Evolutionary conservation across 2,888 invertebrate species (phyloP), one percentile per base, ranked within the genome.

Genomic region (Calliphora vomitoria): DNA sequence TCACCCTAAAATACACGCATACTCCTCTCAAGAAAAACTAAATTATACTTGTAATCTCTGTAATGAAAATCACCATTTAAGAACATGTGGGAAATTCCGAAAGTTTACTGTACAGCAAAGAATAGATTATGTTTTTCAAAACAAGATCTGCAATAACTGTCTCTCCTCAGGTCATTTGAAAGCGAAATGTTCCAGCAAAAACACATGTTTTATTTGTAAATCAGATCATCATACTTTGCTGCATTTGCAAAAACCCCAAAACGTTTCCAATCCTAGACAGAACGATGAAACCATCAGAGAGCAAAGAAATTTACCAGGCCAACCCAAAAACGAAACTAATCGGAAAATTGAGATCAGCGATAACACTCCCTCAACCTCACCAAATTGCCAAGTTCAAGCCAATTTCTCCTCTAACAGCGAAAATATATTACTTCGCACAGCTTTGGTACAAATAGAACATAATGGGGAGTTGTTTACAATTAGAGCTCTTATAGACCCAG

Each of bases 51-150:
- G 68, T 15, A n/a, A 25, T 0, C 11, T 58, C 3, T 78, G 55
- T 31, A 25, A 20, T 5, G 78, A 15, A 31, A 25, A 66, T 15
- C 66, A 76, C 18, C 47, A 53, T 15, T 20, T 78, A 5, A 20
- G 76, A 20, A n/a, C 60, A 13, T 78, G 66, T 25, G 20, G 11
- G 8, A 18, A 78, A 44, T 78, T 78, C 10, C 20, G 58, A 18
- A 78, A 25, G 41, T 58, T 31, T 50, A 25, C 78, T 1, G 38
- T 78, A 1, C 78, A 55, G 15, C 53, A 78, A 8, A 15, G 78
- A 8, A 78, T 58, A 20, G 68, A 78, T 31, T 64, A 64, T 41
- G 64, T 64, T 3, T 41, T 18, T 6, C 64, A 64, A 18, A 64
- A 64, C 8, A 31, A 60, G 25, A 60, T 31, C 11, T 31, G 60